phyloP scores from a whole-genome alignment of 2,113 vertebrate genomes.

The Grus americana region DNA sequence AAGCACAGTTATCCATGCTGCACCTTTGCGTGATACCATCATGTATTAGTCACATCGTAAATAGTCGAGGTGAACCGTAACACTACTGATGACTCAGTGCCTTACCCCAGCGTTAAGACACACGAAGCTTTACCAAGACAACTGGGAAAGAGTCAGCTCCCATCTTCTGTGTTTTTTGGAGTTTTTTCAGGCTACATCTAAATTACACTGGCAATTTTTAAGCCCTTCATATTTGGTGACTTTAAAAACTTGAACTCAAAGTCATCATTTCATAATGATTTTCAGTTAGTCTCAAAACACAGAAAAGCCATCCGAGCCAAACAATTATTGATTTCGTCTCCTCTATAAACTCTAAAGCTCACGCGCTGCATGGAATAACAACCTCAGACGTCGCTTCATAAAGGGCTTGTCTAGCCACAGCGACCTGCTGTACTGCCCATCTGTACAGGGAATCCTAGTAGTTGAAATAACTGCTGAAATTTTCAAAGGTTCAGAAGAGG shows the following conservation, averaged over 20 bases:
- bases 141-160: background rate
- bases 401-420: background rate
- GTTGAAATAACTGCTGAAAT: background rate
- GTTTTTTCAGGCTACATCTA: background rate
- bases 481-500: background rate
- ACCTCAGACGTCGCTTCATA: background rate
- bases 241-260: background rate
- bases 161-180: accelerated
- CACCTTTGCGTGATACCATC: accelerated
- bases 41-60: accelerated
- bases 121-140: background rate
- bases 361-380: background rate
- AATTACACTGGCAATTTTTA: background rate
- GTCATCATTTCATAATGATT: background rate
- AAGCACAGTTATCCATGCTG: background rate
- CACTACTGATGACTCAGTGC: background rate
- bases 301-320: background rate
- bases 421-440: background rate
- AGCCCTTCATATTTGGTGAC: background rate
- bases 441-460: background rate
- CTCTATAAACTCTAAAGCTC: background rate
- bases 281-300: background rate
- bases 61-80: background rate
- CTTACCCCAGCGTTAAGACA: background rate
- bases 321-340: background rate